Evolutionary conservation across 2,888 invertebrate species (phyloP).

Genomic region (Lathronympha strigana): DNA sequence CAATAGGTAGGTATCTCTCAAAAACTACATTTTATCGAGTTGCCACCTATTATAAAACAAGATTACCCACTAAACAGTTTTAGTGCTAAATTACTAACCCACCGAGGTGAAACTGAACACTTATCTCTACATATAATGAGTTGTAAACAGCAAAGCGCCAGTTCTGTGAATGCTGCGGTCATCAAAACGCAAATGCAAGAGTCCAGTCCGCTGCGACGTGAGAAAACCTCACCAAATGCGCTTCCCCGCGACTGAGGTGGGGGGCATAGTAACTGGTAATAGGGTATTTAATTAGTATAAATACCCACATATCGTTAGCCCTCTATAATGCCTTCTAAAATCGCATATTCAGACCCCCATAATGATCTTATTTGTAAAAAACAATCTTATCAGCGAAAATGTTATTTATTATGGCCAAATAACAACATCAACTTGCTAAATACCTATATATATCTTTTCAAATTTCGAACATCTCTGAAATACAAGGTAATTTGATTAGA

Average conservation of each 20-base stretch:
- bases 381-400: too few species aligned
- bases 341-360: too few species aligned
- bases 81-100: slow-evolving; percentile 1
- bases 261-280: background rate
- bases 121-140: background rate
- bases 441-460: too few species aligned
- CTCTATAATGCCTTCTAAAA: too few species aligned
- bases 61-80: background rate
- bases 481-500: too few species aligned
- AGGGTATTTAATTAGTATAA: too few species aligned
- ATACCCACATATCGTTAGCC: too few species aligned
- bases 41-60: background rate
- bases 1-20: background rate
- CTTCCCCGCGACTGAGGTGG: background rate
- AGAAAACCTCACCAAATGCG: slow-evolving; percentile 39
- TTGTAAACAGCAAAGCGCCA: slow-evolving; percentile 1
- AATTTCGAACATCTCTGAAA: too few species aligned
- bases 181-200: slow-evolving; percentile 20
- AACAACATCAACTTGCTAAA: too few species aligned
- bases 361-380: too few species aligned
- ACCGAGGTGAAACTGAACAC: background rate
- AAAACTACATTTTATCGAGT: background rate
- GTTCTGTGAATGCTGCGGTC: slow-evolving; percentile 17
- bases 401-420: too few species aligned
- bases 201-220: slow-evolving; percentile 27